Conservation (phyloP, 2,113 vertebrate genomes). For the Lophotis ruficrista region DNA sequence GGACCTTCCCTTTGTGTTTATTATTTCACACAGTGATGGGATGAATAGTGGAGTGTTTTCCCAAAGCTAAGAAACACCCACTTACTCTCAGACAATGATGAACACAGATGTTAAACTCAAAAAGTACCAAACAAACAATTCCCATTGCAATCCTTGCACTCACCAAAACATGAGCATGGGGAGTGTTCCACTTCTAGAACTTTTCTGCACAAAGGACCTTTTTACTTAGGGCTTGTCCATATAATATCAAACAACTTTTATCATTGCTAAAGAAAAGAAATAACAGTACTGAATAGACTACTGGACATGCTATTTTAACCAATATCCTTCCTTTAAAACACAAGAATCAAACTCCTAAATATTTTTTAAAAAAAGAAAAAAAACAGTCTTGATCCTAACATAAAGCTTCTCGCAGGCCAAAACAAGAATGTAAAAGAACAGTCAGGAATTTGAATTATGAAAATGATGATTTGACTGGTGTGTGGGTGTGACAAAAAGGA, state of each 20-base stretch:
- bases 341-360: background rate
- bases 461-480: background rate
- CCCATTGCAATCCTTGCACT: background rate
- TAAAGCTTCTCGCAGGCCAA: background rate
- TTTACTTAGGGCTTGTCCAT: background rate
- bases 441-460: background rate
- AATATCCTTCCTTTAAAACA: background rate
- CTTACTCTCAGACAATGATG: background rate
- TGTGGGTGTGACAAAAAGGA: background rate
- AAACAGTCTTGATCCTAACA: background rate
- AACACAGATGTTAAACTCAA: background rate
- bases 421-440: background rate
- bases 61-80: background rate
- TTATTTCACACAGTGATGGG: background rate
- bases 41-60: background rate
- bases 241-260: background rate
- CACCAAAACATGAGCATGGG: background rate
- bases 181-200: background rate
- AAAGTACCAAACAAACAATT: background rate
- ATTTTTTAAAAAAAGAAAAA: background rate
- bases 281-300: background rate
- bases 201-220: background rate
- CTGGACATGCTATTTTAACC: background rate
- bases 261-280: background rate
- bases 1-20: background rate